A percentile compares a stretch with the other conserved stretches of the same genome.
phyloP scores from a whole-genome alignment of 2,888 invertebrate species.

The Acrobasis suavella region DNA sequence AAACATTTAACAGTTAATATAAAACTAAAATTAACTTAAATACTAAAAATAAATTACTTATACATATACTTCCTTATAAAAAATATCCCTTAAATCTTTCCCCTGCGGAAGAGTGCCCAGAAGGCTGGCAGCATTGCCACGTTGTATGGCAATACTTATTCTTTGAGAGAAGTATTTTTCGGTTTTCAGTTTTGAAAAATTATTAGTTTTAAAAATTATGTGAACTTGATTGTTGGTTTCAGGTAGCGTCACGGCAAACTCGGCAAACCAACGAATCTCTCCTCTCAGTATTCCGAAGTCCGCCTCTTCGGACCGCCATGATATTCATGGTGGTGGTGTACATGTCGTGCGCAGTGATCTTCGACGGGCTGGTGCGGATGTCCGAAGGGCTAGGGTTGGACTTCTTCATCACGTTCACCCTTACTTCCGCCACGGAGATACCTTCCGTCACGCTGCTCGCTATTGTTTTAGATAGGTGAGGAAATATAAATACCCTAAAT shows the following conservation, averaged over 20 bases:
- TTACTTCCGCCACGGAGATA: constrained; percentile 74
- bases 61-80: no score
- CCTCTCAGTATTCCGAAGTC: constrained; percentile 52
- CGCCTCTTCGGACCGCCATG: constrained; percentile 56
- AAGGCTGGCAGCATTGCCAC: no score
- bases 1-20: no score
- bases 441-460: constrained; percentile 69
- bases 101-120: no score
- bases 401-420: constrained; percentile 73
- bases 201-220: no score
- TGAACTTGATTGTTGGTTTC: constrained; percentile 22
- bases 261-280: constrained; percentile 59
- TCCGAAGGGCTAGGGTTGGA: constrained; percentile 70
- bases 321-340: constrained; percentile 60
- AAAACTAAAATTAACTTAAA: no score
- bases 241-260: constrained; percentile 62
- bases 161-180: no score
- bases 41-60: no score
- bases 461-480: constrained; percentile 63
- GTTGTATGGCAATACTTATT: no score
- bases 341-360: constrained; percentile 68
- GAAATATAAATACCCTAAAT: not conserved
- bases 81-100: no score
- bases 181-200: no score
- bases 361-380: constrained; percentile 73